These are phyloP conservation scores for Habropoda laboriosa DNA, from an alignment of 1,140 invertebrate species.

Conservation along the genomic window DNA sequence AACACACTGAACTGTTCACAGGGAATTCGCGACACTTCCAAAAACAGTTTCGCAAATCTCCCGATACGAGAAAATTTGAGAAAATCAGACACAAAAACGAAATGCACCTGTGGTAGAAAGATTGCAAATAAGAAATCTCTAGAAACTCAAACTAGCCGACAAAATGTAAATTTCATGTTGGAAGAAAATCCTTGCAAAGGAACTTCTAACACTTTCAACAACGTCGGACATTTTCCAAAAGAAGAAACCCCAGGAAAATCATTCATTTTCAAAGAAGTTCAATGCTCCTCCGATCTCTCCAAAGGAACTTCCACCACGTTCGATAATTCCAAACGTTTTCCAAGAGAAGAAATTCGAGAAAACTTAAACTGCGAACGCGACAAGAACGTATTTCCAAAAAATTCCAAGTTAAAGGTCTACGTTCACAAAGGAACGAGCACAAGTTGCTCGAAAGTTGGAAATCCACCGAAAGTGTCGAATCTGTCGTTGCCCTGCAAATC, in stretches of 20 bases:
- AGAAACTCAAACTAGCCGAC: neutral
- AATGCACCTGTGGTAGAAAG: neutral
- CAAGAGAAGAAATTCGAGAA: neutral
- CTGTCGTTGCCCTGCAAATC: slow-evolving; percentile 62
- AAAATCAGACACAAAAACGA: neutral
- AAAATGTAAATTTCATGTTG: neutral
- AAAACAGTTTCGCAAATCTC: too few species aligned
- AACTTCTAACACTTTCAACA: neutral
- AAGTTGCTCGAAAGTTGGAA: neutral
- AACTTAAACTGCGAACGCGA: too few species aligned
- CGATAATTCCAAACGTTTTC: neutral
- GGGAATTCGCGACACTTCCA: too few species aligned
- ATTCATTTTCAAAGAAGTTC: neutral
- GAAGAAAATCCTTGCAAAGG: neutral
- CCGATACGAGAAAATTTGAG: neutral
- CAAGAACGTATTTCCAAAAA: neutral
- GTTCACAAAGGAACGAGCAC: slow-evolving; percentile 8
- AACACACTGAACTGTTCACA: too few species aligned
- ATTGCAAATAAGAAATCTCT: neutral
- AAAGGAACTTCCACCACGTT: neutral
- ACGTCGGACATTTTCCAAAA: neutral
- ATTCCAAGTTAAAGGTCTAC: slow-evolving; percentile 32
- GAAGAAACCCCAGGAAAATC: neutral
- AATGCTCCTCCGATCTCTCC: neutral
- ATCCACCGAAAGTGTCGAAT: neutral